A percentile compares a stretch with the other conserved stretches of the same genome.
Conservation (phyloP, 2,113 vertebrate genomes). For the Sceloporus undulatus region DNA sequence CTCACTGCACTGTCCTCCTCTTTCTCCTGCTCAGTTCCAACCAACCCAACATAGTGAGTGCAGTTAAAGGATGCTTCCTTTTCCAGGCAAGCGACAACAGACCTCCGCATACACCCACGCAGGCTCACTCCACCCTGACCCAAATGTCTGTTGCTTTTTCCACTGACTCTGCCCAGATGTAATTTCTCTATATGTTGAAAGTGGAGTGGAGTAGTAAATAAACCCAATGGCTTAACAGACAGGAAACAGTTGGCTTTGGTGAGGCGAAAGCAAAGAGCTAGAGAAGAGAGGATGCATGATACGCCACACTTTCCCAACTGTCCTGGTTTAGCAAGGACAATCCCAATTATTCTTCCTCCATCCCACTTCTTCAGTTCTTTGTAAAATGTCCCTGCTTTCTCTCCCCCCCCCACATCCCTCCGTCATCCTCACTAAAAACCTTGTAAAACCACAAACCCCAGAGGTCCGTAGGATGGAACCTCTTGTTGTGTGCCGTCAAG, state of each 20-base stretch:
- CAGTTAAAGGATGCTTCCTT: fast-evolving
- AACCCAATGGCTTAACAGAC: neutral
- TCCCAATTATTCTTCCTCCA: no score
- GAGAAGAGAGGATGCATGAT: no score
- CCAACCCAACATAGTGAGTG: neutral
- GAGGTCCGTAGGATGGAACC: no score
- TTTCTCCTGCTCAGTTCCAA: neutral
- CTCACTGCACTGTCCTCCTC: neutral
- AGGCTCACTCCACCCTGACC: neutral
- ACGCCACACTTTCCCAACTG: no score
- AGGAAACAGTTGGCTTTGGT: no score
- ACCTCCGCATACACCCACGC: neutral
- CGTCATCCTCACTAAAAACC: no score
- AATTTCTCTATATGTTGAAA: neutral
- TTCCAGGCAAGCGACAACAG: neutral
- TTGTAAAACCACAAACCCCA: no score
- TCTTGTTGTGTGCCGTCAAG: no score
- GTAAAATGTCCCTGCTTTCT: no score
- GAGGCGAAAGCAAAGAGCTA: neutral
- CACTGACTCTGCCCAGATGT: neutral
- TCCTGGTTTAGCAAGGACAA: no score
- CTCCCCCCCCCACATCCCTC: no score
- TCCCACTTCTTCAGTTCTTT: no score
- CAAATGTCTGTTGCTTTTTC: slow-evolving; percentile 9
- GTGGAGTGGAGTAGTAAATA: neutral